Evolutionary conservation across 1,140 invertebrate species (phyloP), one percentile per base, ranked within the genome.

Genomic region (Schlechtendalia chinensis): DNA sequence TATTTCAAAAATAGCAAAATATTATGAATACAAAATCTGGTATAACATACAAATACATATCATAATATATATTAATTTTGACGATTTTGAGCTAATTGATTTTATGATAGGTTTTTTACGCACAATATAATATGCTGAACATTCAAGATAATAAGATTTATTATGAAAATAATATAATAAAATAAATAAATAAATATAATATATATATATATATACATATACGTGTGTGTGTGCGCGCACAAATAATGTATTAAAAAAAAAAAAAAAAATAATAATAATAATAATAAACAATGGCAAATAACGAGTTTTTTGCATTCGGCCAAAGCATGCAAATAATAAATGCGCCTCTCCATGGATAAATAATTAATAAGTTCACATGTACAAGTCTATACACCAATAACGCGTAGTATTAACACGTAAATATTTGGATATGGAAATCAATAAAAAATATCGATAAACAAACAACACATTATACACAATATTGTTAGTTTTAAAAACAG

Each of bases 321-420:
- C 29, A 45, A 77, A 19, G 29, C 72, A 24, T 77, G 54, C 54
- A 39, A 56, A n/a, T n/a, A 74, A n/a, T 77, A 19, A 39, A 8
- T 39, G 32, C 8, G 32, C 32, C 32, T 3, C 32, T 39, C 29
- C n/a, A 14, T 29, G 12, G 10, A 71, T 54, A 54, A 54, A 29
- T 69, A 69, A 22, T 22, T 47, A 69, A 50, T 72, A n/a, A 54
- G 24, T 24, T 29, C 8, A 11, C 8, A 16, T 11, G 27, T 63
- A 32, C 14, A 14, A 11, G 10, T 59, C 11, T 59, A 59, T 11
- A 59, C 10, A 50, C 47, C 32, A 39, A 39, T 39, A 39, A 8
- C 32, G 32, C 32, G 8, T 39, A 39, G 8, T 8, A 39, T n/a
- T n/a, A 45, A 45, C 39, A 58, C 8, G 24, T 27, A 12, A 47